phyloP scores from a whole-genome alignment of 2,888 invertebrate genomes.

The Loripinus fragilis region DNA sequence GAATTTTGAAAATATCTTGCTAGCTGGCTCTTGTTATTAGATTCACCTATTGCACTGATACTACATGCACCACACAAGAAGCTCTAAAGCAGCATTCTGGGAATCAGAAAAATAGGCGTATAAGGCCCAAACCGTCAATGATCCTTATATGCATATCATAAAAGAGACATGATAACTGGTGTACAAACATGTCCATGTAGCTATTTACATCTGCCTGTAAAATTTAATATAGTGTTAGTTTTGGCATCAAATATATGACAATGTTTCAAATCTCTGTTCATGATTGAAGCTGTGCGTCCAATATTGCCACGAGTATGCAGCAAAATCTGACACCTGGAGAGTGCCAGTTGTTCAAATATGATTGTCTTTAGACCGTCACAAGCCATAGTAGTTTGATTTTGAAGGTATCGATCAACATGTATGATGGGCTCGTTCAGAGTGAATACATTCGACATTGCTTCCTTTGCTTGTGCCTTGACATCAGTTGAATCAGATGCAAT shows the following conservation, averaged over 20 bases:
- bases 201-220: neutral
- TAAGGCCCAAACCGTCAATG: too few relatives aligned
- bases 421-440: conserved; percentile 22
- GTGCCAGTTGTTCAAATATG: conserved; percentile 32
- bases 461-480: neutral
- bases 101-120: too few relatives aligned
- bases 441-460: neutral
- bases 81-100: too few relatives aligned
- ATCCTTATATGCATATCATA: too few relatives aligned
- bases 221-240: neutral
- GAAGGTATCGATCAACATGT: conserved; percentile 28
- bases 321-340: conserved; percentile 34
- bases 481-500: conserved; percentile 43
- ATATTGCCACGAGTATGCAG: conserved; percentile 42
- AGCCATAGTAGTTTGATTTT: neutral
- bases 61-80: too few relatives aligned
- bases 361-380: conserved; percentile 37
- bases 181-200: too few relatives aligned
- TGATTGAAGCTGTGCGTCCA: neutral
- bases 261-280: neutral
- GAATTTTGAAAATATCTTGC: too few relatives aligned
- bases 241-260: neutral
- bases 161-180: too few relatives aligned
- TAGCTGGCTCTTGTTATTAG: too few relatives aligned
- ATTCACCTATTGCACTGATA: too few relatives aligned